Evolutionary conservation across 2,888 invertebrate species (phyloP).

Genomic region (Agrotis puta): DNA sequence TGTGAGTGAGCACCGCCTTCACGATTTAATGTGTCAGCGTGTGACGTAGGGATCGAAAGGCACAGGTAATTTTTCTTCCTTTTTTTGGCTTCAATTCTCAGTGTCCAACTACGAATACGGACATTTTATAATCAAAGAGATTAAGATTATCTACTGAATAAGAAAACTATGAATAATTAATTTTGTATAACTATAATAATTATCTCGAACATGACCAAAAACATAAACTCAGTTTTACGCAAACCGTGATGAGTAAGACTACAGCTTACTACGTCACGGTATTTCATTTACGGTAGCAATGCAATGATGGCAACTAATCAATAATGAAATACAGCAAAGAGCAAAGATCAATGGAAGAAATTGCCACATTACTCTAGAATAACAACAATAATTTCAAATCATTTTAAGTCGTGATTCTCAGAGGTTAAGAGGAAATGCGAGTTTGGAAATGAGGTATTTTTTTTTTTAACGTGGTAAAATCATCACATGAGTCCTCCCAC

Average conservation of each 20-base stretch:
- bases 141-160: not conserved
- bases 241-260: slow-evolving; percentile 4
- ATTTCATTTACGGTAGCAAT: slow-evolving; percentile 11
- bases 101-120: too few species aligned
- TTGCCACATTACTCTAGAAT: slow-evolving; percentile 22
- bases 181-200: not conserved
- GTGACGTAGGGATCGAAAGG: too few species aligned
- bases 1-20: too few species aligned
- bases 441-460: too few species aligned
- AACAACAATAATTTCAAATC: not conserved
- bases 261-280: slow-evolving; percentile 25
- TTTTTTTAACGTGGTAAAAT: too few species aligned
- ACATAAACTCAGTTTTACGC: slow-evolving; percentile 22
- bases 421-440: too few species aligned
- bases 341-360: slow-evolving; percentile 38
- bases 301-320: slow-evolving; percentile 17
- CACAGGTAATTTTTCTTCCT: too few species aligned
- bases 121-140: too few species aligned
- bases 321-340: slow-evolving; percentile 15
- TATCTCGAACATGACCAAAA: not conserved
- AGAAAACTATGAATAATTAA: not conserved
- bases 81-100: too few species aligned
- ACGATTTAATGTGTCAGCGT: too few species aligned
- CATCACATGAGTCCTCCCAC: too few species aligned
- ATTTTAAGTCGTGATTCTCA: too few species aligned